A percentile compares a stretch with the other conserved stretches of the same genome.
phyloP scores from a whole-genome alignment of 1,140 invertebrate genomes.

The Drosophila pectinifera region DNA sequence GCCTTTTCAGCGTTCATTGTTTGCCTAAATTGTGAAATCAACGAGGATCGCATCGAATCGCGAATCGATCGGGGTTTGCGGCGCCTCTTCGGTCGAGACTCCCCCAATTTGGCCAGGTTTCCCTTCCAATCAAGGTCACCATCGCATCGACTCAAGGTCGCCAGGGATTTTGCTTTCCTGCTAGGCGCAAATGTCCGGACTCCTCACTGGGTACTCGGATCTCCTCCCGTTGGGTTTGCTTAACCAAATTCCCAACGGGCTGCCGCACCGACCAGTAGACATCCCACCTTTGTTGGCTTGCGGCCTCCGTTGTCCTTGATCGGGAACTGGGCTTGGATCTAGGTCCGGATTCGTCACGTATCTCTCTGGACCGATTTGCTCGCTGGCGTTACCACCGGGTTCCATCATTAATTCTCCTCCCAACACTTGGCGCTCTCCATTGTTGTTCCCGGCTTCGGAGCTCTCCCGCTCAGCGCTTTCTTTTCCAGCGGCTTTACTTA shows the following conservation, averaged over 20 bases:
- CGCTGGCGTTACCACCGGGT: conserved; percentile 68
- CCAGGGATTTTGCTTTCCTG: conserved; percentile 41
- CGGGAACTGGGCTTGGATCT: conserved; percentile 1
- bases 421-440: conserved; percentile 61
- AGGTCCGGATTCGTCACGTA: conserved; percentile 56
- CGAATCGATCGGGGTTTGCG: not conserved
- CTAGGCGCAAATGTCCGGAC: conserved; percentile 53
- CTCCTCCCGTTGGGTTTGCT: conserved; percentile 73
- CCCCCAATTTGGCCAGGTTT: not conserved
- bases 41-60: conserved; percentile 33
- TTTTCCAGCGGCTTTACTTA: conserved; percentile 45
- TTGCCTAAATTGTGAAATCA: conserved; percentile 64
- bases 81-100: conserved; percentile 8
- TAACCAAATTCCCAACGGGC: conserved; percentile 65
- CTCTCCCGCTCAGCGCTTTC: conserved; percentile 42
- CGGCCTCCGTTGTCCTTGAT: conserved; percentile 78
- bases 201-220: conserved; percentile 42
- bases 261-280: conserved; percentile 73
- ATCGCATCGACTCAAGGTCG: conserved; percentile 23
- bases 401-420: conserved; percentile 69
- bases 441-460: conserved; percentile 33
- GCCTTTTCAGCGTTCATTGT: conserved; percentile 72
- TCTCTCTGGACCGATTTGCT: conserved; percentile 52
- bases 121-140: conserved; percentile 17
- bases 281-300: conserved; percentile 64